A percentile compares a stretch with the other conserved stretches of the same genome.
Conservation (phyloP, 1,140 invertebrate genomes). For the Drosophila grimshawi region DNA sequence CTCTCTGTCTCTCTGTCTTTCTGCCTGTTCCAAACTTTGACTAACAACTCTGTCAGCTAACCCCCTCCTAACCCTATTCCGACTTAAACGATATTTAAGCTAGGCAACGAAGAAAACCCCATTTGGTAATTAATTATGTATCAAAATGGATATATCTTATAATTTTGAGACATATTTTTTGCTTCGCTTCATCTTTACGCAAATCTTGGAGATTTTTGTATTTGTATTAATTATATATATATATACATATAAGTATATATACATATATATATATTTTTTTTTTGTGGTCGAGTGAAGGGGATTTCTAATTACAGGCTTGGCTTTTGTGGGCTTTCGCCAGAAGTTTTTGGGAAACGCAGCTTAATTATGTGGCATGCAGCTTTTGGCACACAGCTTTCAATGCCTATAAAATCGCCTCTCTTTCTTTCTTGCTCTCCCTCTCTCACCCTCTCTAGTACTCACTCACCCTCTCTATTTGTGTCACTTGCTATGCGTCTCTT, state of each 20-base stretch:
- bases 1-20: too few relatives aligned
- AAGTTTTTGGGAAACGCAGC: constrained; percentile 57
- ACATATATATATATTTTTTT: background rate
- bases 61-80: background rate
- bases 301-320: constrained; percentile 73
- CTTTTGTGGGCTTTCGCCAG: constrained; percentile 70
- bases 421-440: background rate
- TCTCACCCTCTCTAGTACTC: background rate
- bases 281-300: constrained; percentile 1
- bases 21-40: constrained; percentile 28
- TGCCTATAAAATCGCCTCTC: background rate
- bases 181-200: constrained; percentile 35
- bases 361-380: constrained; percentile 71
- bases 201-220: constrained; percentile 32
- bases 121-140: constrained; percentile 74
- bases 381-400: constrained; percentile 11
- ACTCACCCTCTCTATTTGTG: background rate
- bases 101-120: constrained; percentile 21
- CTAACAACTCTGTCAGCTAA: background rate
- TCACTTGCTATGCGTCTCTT: background rate
- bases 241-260: too few relatives aligned
- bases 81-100: constrained; percentile 62
- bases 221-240: too few relatives aligned
- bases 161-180: constrained; percentile 9
- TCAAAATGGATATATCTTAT: constrained; percentile 48